phyloP scores from a whole-genome alignment of 92 coral and sea anemone species.

The Epizoanthus stellaris region DNA sequence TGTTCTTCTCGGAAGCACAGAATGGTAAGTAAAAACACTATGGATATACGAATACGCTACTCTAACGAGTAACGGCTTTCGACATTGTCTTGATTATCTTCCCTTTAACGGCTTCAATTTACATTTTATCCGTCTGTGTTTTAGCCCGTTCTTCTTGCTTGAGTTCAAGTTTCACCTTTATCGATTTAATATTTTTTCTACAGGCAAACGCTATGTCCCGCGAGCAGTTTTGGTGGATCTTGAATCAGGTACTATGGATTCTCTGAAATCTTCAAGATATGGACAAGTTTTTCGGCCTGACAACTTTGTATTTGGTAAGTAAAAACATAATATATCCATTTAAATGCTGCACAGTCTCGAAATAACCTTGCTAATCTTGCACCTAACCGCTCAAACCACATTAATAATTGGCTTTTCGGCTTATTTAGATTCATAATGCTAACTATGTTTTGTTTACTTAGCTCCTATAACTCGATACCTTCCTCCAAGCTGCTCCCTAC shows the following conservation, averaged over 20 bases:
- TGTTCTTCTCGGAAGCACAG: conserved; percentile 83
- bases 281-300: conserved; percentile 93
- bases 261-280: conserved; percentile 78
- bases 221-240: conserved; percentile 89
- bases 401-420: background rate
- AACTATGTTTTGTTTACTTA: background rate
- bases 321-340: background rate
- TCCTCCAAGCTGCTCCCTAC: background rate
- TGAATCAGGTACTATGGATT: conserved; percentile 95
- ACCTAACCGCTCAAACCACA: background rate
- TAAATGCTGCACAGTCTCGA: background rate
- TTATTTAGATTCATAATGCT: background rate
- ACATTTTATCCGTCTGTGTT: background rate
- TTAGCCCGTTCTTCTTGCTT: background rate
- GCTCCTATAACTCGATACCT: background rate
- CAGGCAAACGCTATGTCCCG: conserved; percentile 90
- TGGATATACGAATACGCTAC: background rate
- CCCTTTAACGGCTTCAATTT: background rate
- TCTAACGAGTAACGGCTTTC: background rate
- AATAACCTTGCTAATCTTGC: background rate
- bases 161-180: background rate
- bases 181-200: background rate
- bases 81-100: background rate
- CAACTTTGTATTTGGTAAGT: conserved; percentile 93
- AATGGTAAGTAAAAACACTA: conserved; percentile 61